These are phyloP conservation scores for Ophraella communa DNA, from an alignment of 2,888 invertebrate genomes.

Conservation along the genomic window DNA sequence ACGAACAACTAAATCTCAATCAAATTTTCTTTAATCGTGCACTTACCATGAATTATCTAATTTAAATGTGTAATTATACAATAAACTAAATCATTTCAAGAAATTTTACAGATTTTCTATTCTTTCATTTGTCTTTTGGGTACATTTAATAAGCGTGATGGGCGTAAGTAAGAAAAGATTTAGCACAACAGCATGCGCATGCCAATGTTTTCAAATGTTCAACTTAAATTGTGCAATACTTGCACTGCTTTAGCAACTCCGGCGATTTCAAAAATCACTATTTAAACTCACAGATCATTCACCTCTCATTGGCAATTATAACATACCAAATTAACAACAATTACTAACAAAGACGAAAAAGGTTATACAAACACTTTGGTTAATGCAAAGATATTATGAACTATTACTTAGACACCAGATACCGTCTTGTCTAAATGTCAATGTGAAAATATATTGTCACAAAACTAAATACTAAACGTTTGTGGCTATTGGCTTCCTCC, in stretches of 20 bases:
- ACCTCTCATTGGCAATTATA: slow-evolving; percentile 38
- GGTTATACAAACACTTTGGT: slow-evolving; percentile 50
- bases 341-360: slow-evolving; percentile 12
- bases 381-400: slow-evolving; percentile 44
- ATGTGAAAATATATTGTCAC: too few relatives aligned
- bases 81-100: too few relatives aligned
- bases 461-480: too few relatives aligned
- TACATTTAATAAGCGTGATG: slow-evolving; percentile 1
- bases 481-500: too few relatives aligned
- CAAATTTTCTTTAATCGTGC: too few relatives aligned
- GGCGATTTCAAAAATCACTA: slow-evolving; percentile 20
- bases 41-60: too few relatives aligned
- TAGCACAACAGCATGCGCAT: slow-evolving; percentile 35
- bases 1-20: too few relatives aligned
- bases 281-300: slow-evolving; percentile 36
- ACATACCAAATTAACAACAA: slow-evolving; percentile 23
- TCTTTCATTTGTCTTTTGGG: background rate
- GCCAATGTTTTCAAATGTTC: slow-evolving; percentile 8
- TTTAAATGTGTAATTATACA: too few relatives aligned
- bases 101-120: too few relatives aligned
- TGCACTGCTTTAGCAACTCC: slow-evolving; percentile 35
- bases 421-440: background rate
- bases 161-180: background rate
- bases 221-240: slow-evolving; percentile 11
- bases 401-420: background rate